Evolutionary conservation across 2,113 vertebrate genomes (phyloP).

Genomic region (Daphoenositta chrysoptera): DNA sequence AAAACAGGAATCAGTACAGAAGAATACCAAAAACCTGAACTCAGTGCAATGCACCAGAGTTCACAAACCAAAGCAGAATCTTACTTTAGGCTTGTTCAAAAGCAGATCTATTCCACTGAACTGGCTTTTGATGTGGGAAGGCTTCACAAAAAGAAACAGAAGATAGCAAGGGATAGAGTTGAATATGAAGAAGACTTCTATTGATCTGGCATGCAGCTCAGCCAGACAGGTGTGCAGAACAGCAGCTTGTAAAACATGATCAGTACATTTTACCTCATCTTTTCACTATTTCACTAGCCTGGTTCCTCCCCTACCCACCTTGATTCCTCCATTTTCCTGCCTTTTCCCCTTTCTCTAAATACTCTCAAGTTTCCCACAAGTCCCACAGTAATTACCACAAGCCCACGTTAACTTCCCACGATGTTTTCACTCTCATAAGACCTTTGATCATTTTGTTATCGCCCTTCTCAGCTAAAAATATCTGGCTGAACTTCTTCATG

Average conservation of each 20-base stretch:
- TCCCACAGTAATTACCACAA: not conserved
- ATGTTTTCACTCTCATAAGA: not conserved
- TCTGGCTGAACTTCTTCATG: not conserved
- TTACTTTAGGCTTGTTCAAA: not conserved
- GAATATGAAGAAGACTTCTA: not conserved
- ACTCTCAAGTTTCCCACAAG: not conserved
- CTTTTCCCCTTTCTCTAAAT: not conserved
- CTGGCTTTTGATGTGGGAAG: not conserved
- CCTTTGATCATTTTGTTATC: not conserved
- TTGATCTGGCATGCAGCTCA: not conserved
- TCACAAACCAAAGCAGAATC: not conserved
- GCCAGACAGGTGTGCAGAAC: not conserved
- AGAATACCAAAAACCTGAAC: not conserved
- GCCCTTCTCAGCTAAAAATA: not conserved
- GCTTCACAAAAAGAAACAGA: not conserved
- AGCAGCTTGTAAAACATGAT: not conserved
- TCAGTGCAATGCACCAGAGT: fast-evolving
- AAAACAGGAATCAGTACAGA: not conserved
- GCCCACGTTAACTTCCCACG: not conserved
- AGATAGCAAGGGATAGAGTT: not conserved
- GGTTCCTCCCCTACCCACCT: not conserved
- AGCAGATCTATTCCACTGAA: not conserved
- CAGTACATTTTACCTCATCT: not conserved
- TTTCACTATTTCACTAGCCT: not conserved
- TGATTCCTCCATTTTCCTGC: not conserved